Evolutionary conservation across 2,888 invertebrate genomes (phyloP), one percentile per base, ranked within the genome.

Genomic region (Cataglyphis albicans): DNA sequence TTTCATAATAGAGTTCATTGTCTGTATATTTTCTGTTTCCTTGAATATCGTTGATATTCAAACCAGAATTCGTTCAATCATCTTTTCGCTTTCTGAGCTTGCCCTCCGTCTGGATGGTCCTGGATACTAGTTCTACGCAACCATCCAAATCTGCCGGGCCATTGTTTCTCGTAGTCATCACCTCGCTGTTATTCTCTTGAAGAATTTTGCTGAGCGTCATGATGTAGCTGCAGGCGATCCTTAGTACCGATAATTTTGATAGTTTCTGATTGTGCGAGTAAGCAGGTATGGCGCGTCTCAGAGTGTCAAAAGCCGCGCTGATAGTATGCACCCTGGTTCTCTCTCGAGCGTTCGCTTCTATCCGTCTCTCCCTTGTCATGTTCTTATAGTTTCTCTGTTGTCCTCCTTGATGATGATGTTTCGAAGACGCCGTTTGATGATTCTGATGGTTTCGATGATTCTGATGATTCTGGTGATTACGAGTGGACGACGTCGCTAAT

Each of bases 221-320:
- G 86, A 99, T 99, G 95, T 99, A 99, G 84, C 98, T 98, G 94
- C 98, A 98, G 2, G 99, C 98, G 94, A 99, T 98, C 95, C 98
- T 96, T 85, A 99, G 95, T 21, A 99, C 98, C 0, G 98, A 98
- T 74, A 99, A 95, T 93, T 99, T 99, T 0, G 98, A 98, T 35
- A 99, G 96, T 95, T 99, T 98, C 95, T 98, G 98, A 93, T 98
- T 98, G 94, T 98, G 97, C 61, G 98, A 98, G 94, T 98, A 99
- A 0, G 98, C 97, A 3, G 99, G 99, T 63, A 99, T 97, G 0
- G 98, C 96, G 84, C 96, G 95, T 64, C 99, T 96, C 12, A 99
- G 95, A 0, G 98, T 98, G 89, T 99, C 99, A 93, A 99, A 99
- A 0, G 99, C 99, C 0, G 98, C 98, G 92, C 98, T 98, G 88